Percentiles rank a stretch among this genome's conserved stretches.
Conservation (phyloP, 2,888 invertebrate species). For the Mesochorus sp. region DNA sequence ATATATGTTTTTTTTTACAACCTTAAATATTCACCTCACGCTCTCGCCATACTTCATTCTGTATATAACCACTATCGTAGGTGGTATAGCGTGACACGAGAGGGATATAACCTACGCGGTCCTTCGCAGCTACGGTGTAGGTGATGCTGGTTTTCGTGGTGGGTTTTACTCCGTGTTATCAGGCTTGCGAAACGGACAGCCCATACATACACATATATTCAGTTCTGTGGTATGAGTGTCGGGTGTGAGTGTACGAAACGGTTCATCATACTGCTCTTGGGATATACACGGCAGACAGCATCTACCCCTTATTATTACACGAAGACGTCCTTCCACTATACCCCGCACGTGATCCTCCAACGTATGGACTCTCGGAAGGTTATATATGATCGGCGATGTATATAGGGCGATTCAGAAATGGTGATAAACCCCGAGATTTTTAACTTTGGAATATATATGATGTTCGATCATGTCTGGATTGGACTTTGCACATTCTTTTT, state of each 20-base stretch:
- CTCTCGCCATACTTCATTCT: slow-evolving; percentile 64
- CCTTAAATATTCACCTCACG: slow-evolving; percentile 67
- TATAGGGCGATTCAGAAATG: neutral
- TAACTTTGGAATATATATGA: neutral
- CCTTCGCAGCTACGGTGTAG: slow-evolving; percentile 43
- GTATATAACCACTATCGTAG: slow-evolving; percentile 41
- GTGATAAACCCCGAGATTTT: neutral
- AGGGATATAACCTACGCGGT: slow-evolving; percentile 29
- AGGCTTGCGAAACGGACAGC: slow-evolving; percentile 1
- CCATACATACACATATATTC: slow-evolving; percentile 4
- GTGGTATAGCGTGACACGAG: slow-evolving; percentile 41
- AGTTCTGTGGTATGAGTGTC: slow-evolving; percentile 1
- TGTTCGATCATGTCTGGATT: neutral
- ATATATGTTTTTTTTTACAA: slow-evolving; percentile 30
- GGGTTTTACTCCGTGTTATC: slow-evolving; percentile 47
- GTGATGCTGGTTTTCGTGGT: slow-evolving; percentile 31
- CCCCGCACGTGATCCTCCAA: slow-evolving; percentile 40
- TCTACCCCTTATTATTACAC: slow-evolving; percentile 49
- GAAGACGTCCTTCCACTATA: neutral
- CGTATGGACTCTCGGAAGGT: slow-evolving; percentile 1
- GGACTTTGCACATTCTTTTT: too few relatives aligned
- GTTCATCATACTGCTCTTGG: slow-evolving; percentile 54
- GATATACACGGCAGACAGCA: slow-evolving; percentile 41
- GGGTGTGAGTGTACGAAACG: slow-evolving; percentile 41
- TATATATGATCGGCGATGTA: slow-evolving; percentile 33